A percentile compares a stretch with the other conserved stretches of the same genome.
Conservation (phyloP, 64 coral and sea anemone species). For the Pachyseris speciosa region DNA sequence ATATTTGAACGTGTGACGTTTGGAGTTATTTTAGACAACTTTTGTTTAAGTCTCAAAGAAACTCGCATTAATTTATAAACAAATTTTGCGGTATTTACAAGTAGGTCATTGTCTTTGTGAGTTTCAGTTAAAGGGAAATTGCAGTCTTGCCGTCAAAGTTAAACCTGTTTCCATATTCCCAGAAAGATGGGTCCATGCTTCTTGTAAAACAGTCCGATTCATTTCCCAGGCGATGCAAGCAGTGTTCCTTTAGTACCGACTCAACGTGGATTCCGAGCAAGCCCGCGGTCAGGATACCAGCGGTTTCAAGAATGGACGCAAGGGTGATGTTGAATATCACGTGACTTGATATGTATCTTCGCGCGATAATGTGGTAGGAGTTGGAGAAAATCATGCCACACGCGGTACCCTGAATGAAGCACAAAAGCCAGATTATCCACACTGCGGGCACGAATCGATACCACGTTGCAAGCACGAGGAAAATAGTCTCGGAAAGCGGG, state of each 20-base stretch:
- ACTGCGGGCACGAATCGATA: constrained; percentile 50
- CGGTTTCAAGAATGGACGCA: constrained; percentile 59
- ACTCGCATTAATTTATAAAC: too few relatives aligned
- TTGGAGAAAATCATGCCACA: constrained; percentile 59
- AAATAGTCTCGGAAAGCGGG: constrained; percentile 49
- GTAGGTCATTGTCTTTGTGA: background rate
- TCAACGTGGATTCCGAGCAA: constrained; percentile 74
- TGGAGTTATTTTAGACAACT: too few relatives aligned
- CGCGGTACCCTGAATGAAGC: constrained; percentile 66
- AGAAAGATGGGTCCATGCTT: constrained; percentile 21
- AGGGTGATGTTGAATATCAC: constrained; percentile 55
- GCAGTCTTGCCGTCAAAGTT: background rate
- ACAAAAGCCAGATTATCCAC: constrained; percentile 73
- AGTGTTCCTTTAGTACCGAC: constrained; percentile 34
- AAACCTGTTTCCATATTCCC: constrained; percentile 39
- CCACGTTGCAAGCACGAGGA: constrained; percentile 67
- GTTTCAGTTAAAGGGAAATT: background rate
- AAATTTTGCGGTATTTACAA: background rate
- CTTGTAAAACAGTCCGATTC: constrained; percentile 27
- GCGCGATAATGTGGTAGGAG: constrained; percentile 68
- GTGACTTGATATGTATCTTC: constrained; percentile 19
- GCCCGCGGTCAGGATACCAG: constrained; percentile 80
- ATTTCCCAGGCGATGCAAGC: background rate
- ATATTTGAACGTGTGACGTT: too few relatives aligned
- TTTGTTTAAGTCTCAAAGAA: too few relatives aligned